Evolutionary conservation across 1,140 invertebrate genomes (phyloP).

Genomic region (Chionoecetes opilio): DNA sequence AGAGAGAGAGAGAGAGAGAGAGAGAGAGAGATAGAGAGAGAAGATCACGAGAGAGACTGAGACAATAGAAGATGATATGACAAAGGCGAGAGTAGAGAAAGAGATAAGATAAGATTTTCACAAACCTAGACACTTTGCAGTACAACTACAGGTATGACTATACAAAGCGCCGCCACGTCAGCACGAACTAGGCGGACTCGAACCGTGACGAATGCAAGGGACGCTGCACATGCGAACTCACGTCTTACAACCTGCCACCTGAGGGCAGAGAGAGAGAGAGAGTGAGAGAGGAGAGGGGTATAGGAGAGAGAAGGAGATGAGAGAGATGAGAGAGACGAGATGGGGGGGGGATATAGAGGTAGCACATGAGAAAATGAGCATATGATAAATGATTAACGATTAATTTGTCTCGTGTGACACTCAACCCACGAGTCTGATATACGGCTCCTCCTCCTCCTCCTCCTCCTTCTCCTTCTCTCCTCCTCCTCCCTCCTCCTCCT

Average conservation of each 20-base stretch:
- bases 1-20: too few species aligned
- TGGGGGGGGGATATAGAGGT: background rate
- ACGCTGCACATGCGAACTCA: too few species aligned
- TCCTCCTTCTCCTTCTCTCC: background rate
- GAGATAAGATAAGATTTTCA: background rate
- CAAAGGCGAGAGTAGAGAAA: background rate
- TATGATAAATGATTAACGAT: conserved; percentile 66
- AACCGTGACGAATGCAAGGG: too few species aligned
- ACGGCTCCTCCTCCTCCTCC: background rate
- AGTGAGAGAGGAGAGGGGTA: conserved; percentile 1
- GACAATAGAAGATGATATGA: background rate
- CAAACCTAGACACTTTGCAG: too few species aligned
- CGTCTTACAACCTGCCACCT: too few species aligned
- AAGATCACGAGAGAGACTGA: background rate
- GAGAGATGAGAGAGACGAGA: background rate
- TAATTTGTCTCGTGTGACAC: conserved; percentile 58
- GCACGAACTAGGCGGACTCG: too few species aligned
- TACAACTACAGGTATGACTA: too few species aligned
- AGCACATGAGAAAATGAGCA: conserved; percentile 69
- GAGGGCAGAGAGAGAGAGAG: conserved; percentile 41
- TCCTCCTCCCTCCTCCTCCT: background rate
- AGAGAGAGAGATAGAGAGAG: too few species aligned
- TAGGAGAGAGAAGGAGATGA: too few species aligned
- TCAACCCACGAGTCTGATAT: conserved; percentile 5
- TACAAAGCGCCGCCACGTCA: too few species aligned